phyloP scores from a whole-genome alignment of 2,888 invertebrate genomes.

The Hedychridium roseum region DNA sequence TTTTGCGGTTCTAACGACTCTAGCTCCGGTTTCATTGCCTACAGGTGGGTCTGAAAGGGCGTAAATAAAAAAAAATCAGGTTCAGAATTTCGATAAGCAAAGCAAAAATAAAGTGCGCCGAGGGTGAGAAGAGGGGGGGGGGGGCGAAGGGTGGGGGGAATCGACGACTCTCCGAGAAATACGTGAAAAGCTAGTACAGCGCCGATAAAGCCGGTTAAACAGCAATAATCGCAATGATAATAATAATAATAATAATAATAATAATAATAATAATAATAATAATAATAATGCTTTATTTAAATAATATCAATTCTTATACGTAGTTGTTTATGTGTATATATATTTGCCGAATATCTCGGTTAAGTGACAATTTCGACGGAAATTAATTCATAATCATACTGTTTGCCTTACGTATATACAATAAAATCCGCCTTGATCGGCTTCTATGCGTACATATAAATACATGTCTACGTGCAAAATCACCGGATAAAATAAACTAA shows the following conservation, averaged over 20 bases:
- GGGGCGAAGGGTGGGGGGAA: too few species aligned
- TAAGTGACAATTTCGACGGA: constrained; percentile 29
- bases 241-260: constrained; percentile 35
- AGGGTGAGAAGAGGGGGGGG: constrained; percentile 20
- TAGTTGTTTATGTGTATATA: constrained; percentile 19
- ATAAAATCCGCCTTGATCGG: background rate
- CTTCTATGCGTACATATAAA: background rate
- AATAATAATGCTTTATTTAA: constrained; percentile 39
- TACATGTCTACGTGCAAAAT: background rate
- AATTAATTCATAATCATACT: constrained; percentile 18
- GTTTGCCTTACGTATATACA: constrained; percentile 1
- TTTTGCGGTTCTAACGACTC: constrained; percentile 2
- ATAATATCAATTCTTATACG: constrained; percentile 33
- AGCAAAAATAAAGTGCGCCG: constrained; percentile 36
- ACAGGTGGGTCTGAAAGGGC: constrained; percentile 61
- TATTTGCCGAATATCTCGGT: constrained; percentile 39
- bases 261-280: constrained; percentile 28
- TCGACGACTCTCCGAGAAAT: too few species aligned
- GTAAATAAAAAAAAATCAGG: constrained; percentile 53
- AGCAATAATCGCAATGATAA: background rate
- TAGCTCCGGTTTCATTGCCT: constrained; percentile 39
- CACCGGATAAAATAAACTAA: too few species aligned
- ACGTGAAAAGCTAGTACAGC: too few species aligned
- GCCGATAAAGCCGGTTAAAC: too few species aligned
- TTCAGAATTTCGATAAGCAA: constrained; percentile 36